Percentiles rank a stretch among this genome's conserved stretches.
Evolutionary conservation across 1,140 invertebrate species (phyloP).

Genomic region (Leguminivora glycinivorella): DNA sequence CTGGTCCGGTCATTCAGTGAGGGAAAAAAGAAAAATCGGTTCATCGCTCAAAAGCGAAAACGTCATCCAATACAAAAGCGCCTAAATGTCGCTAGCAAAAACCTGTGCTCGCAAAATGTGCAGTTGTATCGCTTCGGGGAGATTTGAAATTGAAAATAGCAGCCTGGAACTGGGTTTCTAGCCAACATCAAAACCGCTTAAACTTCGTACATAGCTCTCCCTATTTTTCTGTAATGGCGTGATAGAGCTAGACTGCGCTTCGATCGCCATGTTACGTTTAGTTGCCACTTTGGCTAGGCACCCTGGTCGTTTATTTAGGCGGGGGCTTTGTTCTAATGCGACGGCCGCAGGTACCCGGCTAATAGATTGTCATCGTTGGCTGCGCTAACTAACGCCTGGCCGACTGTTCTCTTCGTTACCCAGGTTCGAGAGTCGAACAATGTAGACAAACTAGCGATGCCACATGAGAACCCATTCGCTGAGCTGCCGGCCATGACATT

Average conservation of each 20-base stretch:
- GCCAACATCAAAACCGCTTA: too few species aligned
- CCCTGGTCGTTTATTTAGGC: slow-evolving; percentile 55
- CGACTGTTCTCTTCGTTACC: neutral
- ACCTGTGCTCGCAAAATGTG: slow-evolving; percentile 52
- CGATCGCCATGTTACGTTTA: too few species aligned
- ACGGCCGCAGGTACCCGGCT: slow-evolving; percentile 45
- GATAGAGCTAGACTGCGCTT: too few species aligned
- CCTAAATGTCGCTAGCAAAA: slow-evolving; percentile 38
- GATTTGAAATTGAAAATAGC: slow-evolving; percentile 64
- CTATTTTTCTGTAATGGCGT: too few species aligned
- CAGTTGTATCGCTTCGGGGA: slow-evolving; percentile 54
- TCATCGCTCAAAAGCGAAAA: slow-evolving; percentile 2
- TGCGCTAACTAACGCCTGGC: slow-evolving; percentile 22
- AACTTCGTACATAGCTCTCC: too few species aligned
- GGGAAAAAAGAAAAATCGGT: neutral
- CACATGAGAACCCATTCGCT: neutral
- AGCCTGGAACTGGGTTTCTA: slow-evolving; percentile 47
- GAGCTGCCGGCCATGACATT: too few species aligned
- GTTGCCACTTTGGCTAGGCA: too few species aligned
- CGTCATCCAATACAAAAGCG: slow-evolving; percentile 31
- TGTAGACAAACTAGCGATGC: neutral
- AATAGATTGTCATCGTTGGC: slow-evolving; percentile 24
- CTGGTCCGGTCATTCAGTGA: neutral
- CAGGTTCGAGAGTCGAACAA: neutral
- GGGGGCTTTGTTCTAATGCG: slow-evolving; percentile 53